These are phyloP conservation scores for Drosophila ustulata DNA, from an alignment of 2,888 invertebrate genomes.

Conservation along the genomic window DNA sequence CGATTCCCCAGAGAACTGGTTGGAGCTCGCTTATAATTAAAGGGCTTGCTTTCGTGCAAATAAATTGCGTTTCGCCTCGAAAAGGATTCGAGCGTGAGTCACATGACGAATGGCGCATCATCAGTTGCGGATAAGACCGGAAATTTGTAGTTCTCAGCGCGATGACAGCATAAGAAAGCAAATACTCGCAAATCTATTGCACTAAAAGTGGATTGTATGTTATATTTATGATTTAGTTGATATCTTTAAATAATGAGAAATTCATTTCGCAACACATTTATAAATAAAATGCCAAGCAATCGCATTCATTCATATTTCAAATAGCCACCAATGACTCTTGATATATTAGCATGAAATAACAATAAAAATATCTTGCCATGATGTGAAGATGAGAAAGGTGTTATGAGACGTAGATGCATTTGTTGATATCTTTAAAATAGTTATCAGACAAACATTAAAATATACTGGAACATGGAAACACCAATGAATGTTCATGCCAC, in stretches of 20 bases:
- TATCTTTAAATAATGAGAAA: neutral
- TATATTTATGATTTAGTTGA: neutral
- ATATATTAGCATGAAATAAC: slow-evolving; percentile 1
- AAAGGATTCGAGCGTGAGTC: slow-evolving; percentile 58
- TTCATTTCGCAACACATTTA: neutral
- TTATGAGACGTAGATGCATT: neutral
- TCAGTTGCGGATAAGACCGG: slow-evolving; percentile 45
- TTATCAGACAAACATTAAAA: neutral
- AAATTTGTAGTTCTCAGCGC: slow-evolving; percentile 38
- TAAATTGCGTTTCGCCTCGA: slow-evolving; percentile 53
- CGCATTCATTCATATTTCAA: neutral
- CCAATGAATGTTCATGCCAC: slow-evolving; percentile 14
- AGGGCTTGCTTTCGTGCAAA: slow-evolving; percentile 51
- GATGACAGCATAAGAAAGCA: slow-evolving; percentile 28
- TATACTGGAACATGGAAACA: neutral
- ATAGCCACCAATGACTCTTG: neutral
- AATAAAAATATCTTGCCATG: neutral
- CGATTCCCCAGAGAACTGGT: slow-evolving; percentile 2
- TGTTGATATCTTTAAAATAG: no score
- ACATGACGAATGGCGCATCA: slow-evolving; percentile 60
- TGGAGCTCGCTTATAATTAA: slow-evolving; percentile 39
- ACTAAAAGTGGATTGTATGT: neutral
- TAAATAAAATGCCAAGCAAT: neutral
- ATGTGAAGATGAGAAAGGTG: neutral
- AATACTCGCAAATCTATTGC: slow-evolving; percentile 7